Conservation (phyloP, 2,113 vertebrate species). For the Cebus imitator region DNA sequence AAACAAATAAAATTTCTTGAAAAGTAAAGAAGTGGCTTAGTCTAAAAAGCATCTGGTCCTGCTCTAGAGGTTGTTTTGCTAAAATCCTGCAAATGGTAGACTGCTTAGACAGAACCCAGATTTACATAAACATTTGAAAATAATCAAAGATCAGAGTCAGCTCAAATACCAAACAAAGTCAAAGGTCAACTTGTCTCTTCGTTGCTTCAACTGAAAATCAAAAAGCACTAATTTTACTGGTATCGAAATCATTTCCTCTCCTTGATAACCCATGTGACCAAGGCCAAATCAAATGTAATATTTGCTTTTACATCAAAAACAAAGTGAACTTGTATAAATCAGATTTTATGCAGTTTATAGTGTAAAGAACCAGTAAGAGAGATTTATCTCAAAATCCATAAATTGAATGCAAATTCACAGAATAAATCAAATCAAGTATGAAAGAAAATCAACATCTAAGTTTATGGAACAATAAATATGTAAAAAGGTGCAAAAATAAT, state of each 20-base stretch:
- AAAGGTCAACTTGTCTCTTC: conserved; percentile 80
- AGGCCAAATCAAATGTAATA: conserved; percentile 72
- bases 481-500: conserved; percentile 68
- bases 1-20: background rate
- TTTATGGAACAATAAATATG: conserved; percentile 70
- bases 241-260: conserved; percentile 66
- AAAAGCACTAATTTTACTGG: conserved; percentile 57
- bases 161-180: conserved; percentile 71
- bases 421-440: conserved; percentile 79
- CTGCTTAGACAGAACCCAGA: conserved; percentile 63
- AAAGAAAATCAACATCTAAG: conserved; percentile 76
- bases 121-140: conserved; percentile 76
- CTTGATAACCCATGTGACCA: conserved; percentile 51
- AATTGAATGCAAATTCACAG: conserved; percentile 68
- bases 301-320: conserved; percentile 77
- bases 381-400: conserved; percentile 78
- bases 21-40: background rate
- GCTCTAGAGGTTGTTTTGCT: conserved; percentile 70
- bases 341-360: conserved; percentile 66
- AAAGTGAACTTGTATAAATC: conserved; percentile 67
- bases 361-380: conserved; percentile 68
- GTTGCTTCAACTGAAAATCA: conserved; percentile 74
- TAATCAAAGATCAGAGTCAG: conserved; percentile 77
- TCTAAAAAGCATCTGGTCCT: conserved; percentile 23
- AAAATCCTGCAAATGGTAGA: conserved; percentile 71